A percentile compares a stretch with the other conserved stretches of the same genome.
phyloP scores from a whole-genome alignment of 2,888 invertebrate species.

The Gastracanthus pulcherrimus region DNA sequence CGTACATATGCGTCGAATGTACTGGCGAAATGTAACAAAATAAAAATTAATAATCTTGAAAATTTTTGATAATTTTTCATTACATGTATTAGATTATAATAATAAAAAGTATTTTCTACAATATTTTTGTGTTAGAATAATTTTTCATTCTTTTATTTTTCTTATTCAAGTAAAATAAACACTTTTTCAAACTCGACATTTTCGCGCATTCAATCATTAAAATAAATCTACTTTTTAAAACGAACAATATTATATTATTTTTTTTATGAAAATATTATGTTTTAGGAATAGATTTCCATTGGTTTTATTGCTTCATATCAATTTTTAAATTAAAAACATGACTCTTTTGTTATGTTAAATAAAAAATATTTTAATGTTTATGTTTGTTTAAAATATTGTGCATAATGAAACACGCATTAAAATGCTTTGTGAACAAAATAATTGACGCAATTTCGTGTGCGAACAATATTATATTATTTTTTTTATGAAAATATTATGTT shows the following conservation, averaged over 20 bases:
- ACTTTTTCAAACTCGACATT: conserved; percentile 6
- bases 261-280: too few relatives aligned
- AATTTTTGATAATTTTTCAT: conserved; percentile 26
- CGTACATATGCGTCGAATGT: background rate
- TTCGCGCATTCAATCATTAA: conserved; percentile 31
- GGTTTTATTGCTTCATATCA: too few relatives aligned
- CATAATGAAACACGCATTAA: too few relatives aligned
- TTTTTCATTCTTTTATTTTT: conserved; percentile 24
- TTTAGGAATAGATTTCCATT: too few relatives aligned
- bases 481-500: conserved; percentile 49
- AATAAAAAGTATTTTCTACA: conserved; percentile 10
- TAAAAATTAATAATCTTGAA: background rate
- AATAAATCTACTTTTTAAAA: conserved; percentile 54
- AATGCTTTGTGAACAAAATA: too few relatives aligned
- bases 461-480: too few relatives aligned
- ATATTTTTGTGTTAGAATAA: conserved; percentile 27
- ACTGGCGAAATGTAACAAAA: conserved; percentile 14
- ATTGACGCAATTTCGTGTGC: too few relatives aligned
- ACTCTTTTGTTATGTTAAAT: conserved; percentile 31
- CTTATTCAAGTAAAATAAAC: conserved; percentile 28
- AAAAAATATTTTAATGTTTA: conserved; percentile 2
- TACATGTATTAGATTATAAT: conserved; percentile 17
- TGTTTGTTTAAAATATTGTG: too few relatives aligned
- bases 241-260: too few relatives aligned
- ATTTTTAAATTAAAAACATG: too few relatives aligned